Percentiles rank a stretch among this genome's conserved stretches.
These are phyloP conservation scores for Portevinia maculata DNA, from an alignment of 2,888 invertebrate species.

Conservation along the genomic window DNA sequence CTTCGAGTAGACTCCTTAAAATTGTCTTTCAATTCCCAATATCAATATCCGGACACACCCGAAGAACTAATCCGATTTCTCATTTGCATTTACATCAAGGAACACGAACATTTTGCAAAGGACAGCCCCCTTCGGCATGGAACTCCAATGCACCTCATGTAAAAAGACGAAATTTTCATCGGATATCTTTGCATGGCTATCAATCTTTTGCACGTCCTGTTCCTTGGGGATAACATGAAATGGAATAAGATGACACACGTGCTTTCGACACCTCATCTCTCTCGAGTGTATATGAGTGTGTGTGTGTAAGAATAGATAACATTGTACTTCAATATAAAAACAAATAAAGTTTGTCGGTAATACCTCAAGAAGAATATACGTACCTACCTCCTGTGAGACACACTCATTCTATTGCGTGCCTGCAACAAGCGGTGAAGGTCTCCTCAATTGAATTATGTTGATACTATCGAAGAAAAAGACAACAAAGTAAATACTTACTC, in stretches of 20 bases:
- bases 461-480: constrained; percentile 47
- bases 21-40: constrained; percentile 45
- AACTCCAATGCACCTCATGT: constrained; percentile 57
- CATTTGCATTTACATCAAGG: constrained; percentile 72
- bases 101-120: constrained; percentile 55
- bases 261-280: constrained; percentile 62
- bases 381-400: constrained; percentile 24
- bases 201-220: constrained; percentile 70
- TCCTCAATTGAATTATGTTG: constrained; percentile 60
- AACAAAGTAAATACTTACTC: constrained; percentile 24
- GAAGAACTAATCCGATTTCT: constrained; percentile 61
- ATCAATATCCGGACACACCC: constrained; percentile 58
- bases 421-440: constrained; percentile 50
- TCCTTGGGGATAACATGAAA: constrained; percentile 64
- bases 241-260: constrained; percentile 69
- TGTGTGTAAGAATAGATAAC: constrained; percentile 22
- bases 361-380: constrained; percentile 42
- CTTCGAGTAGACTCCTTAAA: constrained; percentile 20
- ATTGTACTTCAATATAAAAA: constrained; percentile 57
- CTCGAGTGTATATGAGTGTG: constrained; percentile 22
- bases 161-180: constrained; percentile 68
- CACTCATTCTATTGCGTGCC: constrained; percentile 49
- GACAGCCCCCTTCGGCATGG: constrained; percentile 48
- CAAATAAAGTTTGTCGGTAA: constrained; percentile 59
- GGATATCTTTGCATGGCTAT: constrained; percentile 57